Evolutionary conservation across 2,888 invertebrate genomes (phyloP), one percentile per base, ranked within the genome.

Genomic region (Tiphia femorata): DNA sequence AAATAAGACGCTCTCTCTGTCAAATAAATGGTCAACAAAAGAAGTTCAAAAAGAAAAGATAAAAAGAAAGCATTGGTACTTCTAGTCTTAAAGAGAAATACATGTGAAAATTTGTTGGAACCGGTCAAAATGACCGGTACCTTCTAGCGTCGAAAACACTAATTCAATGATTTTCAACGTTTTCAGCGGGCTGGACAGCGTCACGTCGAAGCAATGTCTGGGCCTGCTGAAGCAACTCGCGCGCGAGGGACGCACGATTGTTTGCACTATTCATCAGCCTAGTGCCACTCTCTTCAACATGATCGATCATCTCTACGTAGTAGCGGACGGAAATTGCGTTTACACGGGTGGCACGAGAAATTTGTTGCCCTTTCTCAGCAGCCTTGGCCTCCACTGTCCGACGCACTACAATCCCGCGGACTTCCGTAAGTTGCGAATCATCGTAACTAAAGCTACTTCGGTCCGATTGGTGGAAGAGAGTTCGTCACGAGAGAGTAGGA

Each of bases 211-310:
- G 82, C 94, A 96, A 81, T 90, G 95, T 79, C 86, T 96, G 50
- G 87, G 88, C 58, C 83, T 96, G 58, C 86, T 97, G 46, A 94
- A 93, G 83, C 88, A 91, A 64, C 84, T 97, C 67, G 94, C 96
- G 0, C 83, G 87, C 53, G 93, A 94, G 73, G 96, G 96, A 6
- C 87, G 94, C 67, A 96, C 95, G 2, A 90, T 97, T 57, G 89
- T 97, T 50, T 93, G 94, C 76, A 93, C 94, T 14, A 94, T 97
- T 77, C 97, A 97, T 84, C 96, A 97, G 82, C 96, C 97, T 0
- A 95, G 94, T 57, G 94, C 95, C 2, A 86, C 91, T 43, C 86
- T 96, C 38, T 91, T 96, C 72, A 91, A 92, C 75, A 92, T 95
- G 90, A 93, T 97, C 80, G 96, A 97, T 84, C 90, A 95, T 78